Conservation (phyloP, 2,888 invertebrate genomes). For the Harpagoxenus sublaevis region DNA sequence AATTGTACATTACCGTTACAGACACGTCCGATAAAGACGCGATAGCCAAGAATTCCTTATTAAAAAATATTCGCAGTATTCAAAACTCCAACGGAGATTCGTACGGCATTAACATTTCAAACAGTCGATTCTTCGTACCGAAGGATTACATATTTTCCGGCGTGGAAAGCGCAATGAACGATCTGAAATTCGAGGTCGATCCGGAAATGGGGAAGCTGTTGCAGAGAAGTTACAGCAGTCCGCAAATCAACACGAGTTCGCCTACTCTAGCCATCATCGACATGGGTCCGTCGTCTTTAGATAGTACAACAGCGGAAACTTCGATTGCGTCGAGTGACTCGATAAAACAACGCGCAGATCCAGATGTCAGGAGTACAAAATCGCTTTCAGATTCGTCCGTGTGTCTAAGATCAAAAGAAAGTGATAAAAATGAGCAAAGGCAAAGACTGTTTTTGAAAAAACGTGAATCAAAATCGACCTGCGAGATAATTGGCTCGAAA, state of each 20-base stretch:
- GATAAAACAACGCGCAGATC: background rate
- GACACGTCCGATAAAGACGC: constrained; percentile 33
- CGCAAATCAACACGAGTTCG: background rate
- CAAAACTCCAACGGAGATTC: constrained; percentile 73
- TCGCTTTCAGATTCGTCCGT: constrained; percentile 20
- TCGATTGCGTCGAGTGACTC: background rate
- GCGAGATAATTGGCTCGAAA: constrained; percentile 62
- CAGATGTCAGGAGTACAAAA: background rate
- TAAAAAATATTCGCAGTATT: constrained; percentile 78
- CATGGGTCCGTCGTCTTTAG: background rate
- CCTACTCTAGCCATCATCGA: background rate
- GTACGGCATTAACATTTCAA: constrained; percentile 80
- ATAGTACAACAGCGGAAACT: constrained; percentile 1
- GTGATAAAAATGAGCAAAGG: background rate
- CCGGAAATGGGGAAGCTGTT: constrained; percentile 82
- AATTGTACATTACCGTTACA: constrained; percentile 64
- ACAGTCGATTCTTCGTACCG: constrained; percentile 82
- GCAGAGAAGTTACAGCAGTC: constrained; percentile 67
- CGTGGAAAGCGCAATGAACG: constrained; percentile 79
- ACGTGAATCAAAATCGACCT: constrained; percentile 57
- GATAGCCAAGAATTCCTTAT: constrained; percentile 63
- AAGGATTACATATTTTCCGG: constrained; percentile 80
- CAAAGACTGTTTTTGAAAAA: constrained; percentile 63
- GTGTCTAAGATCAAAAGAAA: background rate
- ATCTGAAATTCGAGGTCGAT: constrained; percentile 81